phyloP scores from a whole-genome alignment of 1,140 invertebrate species.

The Apis cerana region DNA sequence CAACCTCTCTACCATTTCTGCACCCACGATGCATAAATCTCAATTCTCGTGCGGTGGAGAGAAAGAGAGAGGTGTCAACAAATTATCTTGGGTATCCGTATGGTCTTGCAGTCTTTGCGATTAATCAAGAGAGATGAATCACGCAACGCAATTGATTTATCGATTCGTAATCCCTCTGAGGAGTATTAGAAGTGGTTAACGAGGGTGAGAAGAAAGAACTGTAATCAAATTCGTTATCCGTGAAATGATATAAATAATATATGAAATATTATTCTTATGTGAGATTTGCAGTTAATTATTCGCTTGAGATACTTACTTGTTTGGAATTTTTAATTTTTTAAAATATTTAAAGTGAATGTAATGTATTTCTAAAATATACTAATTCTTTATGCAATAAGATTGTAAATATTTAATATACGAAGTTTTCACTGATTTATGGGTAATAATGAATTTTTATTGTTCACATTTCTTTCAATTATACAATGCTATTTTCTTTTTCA shows the following conservation, averaged over 20 bases:
- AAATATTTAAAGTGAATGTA: background rate
- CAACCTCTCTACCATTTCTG: background rate
- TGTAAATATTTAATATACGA: background rate
- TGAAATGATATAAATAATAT: background rate
- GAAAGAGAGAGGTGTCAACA: constrained; percentile 29
- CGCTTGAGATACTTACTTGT: too few species aligned
- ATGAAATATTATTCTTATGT: too few species aligned
- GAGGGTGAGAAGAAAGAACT: too few species aligned
- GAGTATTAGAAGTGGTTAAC: background rate
- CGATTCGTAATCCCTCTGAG: background rate
- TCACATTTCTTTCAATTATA: too few species aligned
- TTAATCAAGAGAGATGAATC: constrained; percentile 41
- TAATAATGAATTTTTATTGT: constrained; percentile 17
- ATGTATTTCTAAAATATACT: background rate
- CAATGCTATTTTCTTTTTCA: background rate
- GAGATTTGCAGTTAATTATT: background rate
- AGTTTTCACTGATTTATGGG: background rate
- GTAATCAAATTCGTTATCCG: background rate
- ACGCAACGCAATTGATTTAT: constrained; percentile 43
- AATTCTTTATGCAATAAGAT: constrained; percentile 8
- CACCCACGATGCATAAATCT: constrained; percentile 33
- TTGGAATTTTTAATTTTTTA: background rate
- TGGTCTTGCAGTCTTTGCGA: background rate
- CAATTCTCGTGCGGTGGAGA: background rate
- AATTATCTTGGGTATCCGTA: constrained; percentile 20